phyloP scores from a whole-genome alignment of 2,113 vertebrate species.

The Apodemus speciosus region DNA sequence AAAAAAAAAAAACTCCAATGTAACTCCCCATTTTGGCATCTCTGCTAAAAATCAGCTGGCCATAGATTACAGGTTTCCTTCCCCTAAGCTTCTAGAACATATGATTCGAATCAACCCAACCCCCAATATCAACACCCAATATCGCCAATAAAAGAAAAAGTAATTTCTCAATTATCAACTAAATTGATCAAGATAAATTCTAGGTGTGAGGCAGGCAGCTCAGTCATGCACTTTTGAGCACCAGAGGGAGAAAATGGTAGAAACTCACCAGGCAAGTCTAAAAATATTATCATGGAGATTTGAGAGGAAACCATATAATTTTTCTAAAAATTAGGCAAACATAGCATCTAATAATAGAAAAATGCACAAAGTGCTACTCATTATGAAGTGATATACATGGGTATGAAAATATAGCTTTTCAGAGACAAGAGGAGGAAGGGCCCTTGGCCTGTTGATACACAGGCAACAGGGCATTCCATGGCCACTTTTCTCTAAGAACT shows the following conservation, averaged over 20 bases:
- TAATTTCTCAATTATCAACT: not conserved
- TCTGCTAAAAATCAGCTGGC: not conserved
- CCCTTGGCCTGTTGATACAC: not conserved
- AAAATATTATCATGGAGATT: not conserved
- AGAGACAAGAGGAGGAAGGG: not conserved
- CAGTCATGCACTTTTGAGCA: not conserved
- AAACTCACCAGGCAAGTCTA: slow-evolving; percentile 27
- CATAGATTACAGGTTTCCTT: not conserved
- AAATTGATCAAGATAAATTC: not conserved
- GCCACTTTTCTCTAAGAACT: not conserved
- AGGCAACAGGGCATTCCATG: not conserved
- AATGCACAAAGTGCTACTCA: not conserved
- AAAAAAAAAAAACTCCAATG: not conserved
- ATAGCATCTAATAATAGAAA: not conserved
- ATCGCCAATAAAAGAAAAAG: not conserved
- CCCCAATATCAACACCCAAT: not conserved
- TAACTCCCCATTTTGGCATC: not conserved
- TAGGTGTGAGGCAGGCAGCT: not conserved
- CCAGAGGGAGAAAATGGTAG: not conserved
- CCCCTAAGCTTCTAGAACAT: not conserved
- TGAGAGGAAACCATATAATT: not conserved
- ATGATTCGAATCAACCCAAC: not conserved
- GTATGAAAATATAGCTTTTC: not conserved
- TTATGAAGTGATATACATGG: not conserved
- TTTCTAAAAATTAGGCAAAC: not conserved